phyloP scores from a whole-genome alignment of 2,113 vertebrate genomes.

The Ivindomyrus marchei region DNA sequence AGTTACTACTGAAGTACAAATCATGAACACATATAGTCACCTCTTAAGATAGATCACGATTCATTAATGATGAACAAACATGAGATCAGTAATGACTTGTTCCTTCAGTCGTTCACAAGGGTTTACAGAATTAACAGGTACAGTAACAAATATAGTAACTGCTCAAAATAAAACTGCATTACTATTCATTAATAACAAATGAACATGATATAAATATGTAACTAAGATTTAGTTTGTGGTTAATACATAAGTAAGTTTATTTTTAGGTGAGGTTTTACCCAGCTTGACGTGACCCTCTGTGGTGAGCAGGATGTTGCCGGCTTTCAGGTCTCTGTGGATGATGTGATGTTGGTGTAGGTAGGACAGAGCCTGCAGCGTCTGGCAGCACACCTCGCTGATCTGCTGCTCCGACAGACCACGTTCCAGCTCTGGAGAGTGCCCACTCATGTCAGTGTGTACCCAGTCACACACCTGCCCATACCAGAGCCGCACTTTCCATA shows the following conservation, averaged over 20 bases:
- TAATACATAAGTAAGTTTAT: background rate
- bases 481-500: background rate
- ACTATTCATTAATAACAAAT: background rate
- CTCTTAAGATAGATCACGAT: background rate
- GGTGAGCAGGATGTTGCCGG: conserved; percentile 60
- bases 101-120: background rate
- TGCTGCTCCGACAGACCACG: conserved; percentile 53
- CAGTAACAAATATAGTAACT: background rate
- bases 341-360: conserved; percentile 56
- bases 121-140: background rate
- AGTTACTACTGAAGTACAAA: background rate
- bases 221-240: background rate
- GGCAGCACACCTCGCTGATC: conserved; percentile 54
- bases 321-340: conserved; percentile 63
- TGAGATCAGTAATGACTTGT: background rate
- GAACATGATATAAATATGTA: background rate
- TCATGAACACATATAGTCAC: background rate
- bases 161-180: background rate
- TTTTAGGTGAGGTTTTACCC: conserved; percentile 37
- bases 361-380: conserved; percentile 53
- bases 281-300: conserved; percentile 55
- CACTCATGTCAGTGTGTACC: conserved; percentile 1
- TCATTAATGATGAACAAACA: background rate
- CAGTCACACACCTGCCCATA: background rate
- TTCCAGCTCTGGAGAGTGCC: conserved; percentile 50